Conservation (phyloP, 2,113 vertebrate species). For the Cepphus grylle region DNA sequence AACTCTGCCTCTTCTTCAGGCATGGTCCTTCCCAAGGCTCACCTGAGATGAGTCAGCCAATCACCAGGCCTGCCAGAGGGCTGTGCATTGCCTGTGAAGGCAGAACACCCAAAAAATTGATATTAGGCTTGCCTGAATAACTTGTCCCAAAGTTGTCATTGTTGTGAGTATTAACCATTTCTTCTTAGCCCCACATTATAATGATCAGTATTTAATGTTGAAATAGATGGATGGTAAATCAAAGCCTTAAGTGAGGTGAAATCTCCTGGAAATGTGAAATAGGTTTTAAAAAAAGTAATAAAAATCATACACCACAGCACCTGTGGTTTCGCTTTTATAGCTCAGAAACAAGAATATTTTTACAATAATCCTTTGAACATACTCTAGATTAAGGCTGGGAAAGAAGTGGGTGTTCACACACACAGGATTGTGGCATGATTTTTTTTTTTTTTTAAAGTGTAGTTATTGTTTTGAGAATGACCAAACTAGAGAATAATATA, state of each 20-base stretch:
- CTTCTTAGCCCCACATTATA: not conserved
- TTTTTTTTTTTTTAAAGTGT: not conserved
- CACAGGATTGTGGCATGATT: not conserved
- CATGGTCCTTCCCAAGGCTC: not conserved
- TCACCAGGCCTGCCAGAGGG: not conserved
- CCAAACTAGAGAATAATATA: not conserved
- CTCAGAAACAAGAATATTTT: not conserved
- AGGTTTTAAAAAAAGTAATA: not conserved
- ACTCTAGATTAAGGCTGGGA: not conserved
- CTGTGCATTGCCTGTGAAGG: not conserved
- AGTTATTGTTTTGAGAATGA: not conserved
- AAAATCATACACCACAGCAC: not conserved
- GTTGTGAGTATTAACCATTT: not conserved
- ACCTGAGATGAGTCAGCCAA: not conserved
- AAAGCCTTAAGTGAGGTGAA: not conserved
- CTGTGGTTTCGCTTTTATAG: not conserved
- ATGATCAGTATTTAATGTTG: not conserved
- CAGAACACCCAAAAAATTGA: not conserved
- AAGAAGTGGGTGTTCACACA: not conserved
- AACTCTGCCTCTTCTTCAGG: not conserved
- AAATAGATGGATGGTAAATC: not conserved
- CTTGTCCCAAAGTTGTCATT: not conserved
- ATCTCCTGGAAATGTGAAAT: not conserved
- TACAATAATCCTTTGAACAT: not conserved
- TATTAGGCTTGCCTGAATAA: not conserved